These are phyloP conservation scores for Bungarus multicinctus DNA, from an alignment of 2,113 vertebrate species.

Conservation along the genomic window DNA sequence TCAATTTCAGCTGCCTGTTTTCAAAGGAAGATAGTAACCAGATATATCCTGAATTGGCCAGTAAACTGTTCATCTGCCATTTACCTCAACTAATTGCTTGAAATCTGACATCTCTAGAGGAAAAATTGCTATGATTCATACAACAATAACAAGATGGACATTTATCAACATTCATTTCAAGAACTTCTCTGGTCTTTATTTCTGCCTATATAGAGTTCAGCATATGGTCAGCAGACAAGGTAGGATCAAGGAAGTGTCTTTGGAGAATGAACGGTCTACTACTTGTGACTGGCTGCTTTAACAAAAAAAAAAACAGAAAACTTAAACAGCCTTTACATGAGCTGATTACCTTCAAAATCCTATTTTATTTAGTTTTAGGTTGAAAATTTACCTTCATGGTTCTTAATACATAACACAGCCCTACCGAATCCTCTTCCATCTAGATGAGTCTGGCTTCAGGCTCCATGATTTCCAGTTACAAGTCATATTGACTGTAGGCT, in stretches of 20 bases:
- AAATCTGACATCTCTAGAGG: constrained; percentile 7
- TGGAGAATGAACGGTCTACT: neutral
- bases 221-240: neutral
- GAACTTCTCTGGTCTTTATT: constrained; percentile 9
- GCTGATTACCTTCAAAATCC: neutral
- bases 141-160: neutral
- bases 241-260: neutral
- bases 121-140: neutral
- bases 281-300: neutral
- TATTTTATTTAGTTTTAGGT: neutral
- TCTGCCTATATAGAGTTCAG: constrained; percentile 19
- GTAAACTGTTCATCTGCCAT: neutral
- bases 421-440: neutral
- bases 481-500: neutral
- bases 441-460: neutral
- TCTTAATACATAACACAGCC: neutral
- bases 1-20: neutral
- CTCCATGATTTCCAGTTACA: neutral
- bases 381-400: neutral
- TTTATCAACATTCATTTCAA: neutral
- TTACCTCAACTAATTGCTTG: neutral
- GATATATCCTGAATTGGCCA: neutral
- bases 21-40: neutral
- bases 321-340: neutral
- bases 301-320: neutral